Evolutionary conservation across 2,797 vertebrate genomes (phyloP).

Genomic region (Tiaroga cobitis): DNA sequence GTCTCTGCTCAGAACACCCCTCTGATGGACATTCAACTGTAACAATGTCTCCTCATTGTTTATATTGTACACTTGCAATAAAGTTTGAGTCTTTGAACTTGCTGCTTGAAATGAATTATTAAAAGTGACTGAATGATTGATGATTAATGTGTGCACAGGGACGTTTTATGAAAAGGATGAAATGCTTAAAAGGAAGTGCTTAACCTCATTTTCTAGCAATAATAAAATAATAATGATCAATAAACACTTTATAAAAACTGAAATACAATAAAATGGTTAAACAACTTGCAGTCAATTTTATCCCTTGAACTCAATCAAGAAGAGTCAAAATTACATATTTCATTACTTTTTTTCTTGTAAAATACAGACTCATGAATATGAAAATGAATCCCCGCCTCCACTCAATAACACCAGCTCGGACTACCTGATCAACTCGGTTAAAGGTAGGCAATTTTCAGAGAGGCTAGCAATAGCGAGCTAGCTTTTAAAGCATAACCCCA

Average conservation of each 20-base stretch:
- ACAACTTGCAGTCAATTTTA: background rate
- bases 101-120: background rate
- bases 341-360: background rate
- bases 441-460: too few species aligned
- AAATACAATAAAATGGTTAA: background rate
- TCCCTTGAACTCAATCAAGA: background rate
- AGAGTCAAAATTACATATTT: background rate
- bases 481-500: too few species aligned
- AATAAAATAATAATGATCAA: background rate
- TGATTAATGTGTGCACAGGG: background rate
- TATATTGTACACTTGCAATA: slow-evolving; percentile 83
- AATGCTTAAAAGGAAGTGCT: background rate
- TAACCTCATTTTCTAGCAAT: background rate
- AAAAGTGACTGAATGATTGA: background rate
- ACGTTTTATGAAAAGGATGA: background rate
- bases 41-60: slow-evolving; percentile 63
- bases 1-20: slow-evolving; percentile 52
- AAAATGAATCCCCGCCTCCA: too few species aligned
- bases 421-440: too few species aligned
- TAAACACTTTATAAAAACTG: background rate
- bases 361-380: background rate
- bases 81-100: slow-evolving; percentile 63
- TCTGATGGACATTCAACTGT: slow-evolving; percentile 71
- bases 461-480: too few species aligned
- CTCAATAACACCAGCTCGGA: too few species aligned